Conservation (phyloP, 1,140 invertebrate genomes). For the Ceratina japonica region DNA sequence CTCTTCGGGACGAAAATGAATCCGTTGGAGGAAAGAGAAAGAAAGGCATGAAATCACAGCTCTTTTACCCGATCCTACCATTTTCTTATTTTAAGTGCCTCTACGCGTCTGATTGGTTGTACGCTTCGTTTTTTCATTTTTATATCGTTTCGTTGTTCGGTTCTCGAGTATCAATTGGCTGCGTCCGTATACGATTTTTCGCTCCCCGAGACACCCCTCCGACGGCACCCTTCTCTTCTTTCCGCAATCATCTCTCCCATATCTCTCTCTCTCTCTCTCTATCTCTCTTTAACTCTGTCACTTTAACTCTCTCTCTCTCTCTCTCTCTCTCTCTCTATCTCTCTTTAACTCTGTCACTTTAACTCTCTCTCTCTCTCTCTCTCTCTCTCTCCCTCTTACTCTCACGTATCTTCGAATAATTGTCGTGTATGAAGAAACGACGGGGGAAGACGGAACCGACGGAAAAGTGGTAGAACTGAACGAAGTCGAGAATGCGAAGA, state of each 20-base stretch:
- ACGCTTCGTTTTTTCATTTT: not conserved
- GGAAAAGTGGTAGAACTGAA: conserved; percentile 25
- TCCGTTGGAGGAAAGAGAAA: not conserved
- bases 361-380: conserved; percentile 57
- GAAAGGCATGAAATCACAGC: conserved; percentile 39
- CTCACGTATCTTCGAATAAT: conserved; percentile 59
- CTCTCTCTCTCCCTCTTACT: conserved; percentile 50
- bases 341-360: conserved; percentile 47
- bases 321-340: conserved; percentile 56
- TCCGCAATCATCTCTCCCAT: conserved; percentile 1
- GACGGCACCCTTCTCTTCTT: conserved; percentile 56
- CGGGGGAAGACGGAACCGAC: conserved; percentile 49
- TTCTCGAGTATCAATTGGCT: conserved; percentile 40
- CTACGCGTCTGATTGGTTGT: not conserved
- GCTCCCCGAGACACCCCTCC: conserved; percentile 37
- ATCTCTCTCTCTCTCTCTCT: conserved; percentile 54
- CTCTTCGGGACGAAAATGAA: not conserved
- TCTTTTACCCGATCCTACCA: conserved; percentile 13
- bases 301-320: conserved; percentile 47
- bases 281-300: conserved; percentile 56
- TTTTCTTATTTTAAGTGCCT: conserved; percentile 7
- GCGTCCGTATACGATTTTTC: conserved; percentile 67
- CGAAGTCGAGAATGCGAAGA: conserved; percentile 27
- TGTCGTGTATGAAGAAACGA: conserved; percentile 50
- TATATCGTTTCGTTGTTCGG: conserved; percentile 31